Conservation (phyloP, 92 coral and sea anemone genomes). For the Porites rus region DNA sequence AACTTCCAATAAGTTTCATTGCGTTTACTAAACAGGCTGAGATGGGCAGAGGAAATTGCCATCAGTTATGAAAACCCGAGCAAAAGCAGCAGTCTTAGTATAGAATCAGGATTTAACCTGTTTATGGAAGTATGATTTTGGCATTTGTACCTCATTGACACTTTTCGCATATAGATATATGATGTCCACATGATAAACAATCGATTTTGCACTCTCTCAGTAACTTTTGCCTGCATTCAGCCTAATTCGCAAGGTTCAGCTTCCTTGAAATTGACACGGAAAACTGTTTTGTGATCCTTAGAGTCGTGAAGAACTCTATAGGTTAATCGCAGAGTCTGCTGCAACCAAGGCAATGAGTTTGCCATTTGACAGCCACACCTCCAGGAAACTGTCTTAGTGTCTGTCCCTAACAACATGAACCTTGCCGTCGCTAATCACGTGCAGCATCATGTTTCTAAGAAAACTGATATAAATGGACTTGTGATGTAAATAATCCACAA, state of each 20-base stretch:
- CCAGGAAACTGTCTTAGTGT: not conserved
- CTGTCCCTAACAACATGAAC: not conserved
- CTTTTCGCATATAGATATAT: conserved; percentile 1
- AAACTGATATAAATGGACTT: not conserved
- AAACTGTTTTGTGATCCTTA: conserved; percentile 7
- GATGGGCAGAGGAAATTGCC: not conserved
- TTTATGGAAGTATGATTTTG: conserved; percentile 7
- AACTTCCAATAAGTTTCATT: too few species aligned
- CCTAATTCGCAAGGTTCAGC: conserved; percentile 9
- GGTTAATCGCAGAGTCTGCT: not conserved
- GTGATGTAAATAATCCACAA: not conserved
- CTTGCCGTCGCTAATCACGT: not conserved
- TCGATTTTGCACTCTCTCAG: not conserved
- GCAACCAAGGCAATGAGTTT: not conserved
- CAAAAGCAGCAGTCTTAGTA: not conserved
- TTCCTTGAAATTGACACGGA: conserved; percentile 16
- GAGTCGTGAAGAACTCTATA: not conserved
- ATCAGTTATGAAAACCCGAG: not conserved
- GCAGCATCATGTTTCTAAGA: not conserved
- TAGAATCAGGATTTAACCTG: not conserved
- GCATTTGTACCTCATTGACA: conserved; percentile 1
- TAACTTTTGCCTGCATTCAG: conserved; percentile 21
- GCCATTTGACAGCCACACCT: conserved; percentile 1
- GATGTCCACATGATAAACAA: conserved; percentile 4
- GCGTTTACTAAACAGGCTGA: not conserved